phyloP scores from a whole-genome alignment of 1,140 invertebrate species.

The Aphaenogaster floridana region DNA sequence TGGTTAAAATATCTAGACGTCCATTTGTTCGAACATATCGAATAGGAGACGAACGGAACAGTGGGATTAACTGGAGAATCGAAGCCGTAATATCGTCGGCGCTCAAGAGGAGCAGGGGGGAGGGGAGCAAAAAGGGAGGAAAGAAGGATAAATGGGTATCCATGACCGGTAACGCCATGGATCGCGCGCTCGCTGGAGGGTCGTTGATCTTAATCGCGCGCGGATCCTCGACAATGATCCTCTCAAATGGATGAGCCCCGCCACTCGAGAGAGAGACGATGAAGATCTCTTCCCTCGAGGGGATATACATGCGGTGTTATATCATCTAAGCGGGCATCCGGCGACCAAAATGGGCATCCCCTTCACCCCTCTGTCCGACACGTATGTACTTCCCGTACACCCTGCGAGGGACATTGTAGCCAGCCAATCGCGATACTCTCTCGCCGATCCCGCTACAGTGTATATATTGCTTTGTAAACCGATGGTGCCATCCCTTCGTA shows the following conservation, averaged over 20 bases:
- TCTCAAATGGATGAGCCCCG: slow-evolving; percentile 83
- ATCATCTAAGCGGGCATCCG: slow-evolving; percentile 26
- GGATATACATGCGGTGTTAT: slow-evolving; percentile 78
- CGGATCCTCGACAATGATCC: slow-evolving; percentile 82
- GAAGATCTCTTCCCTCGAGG: slow-evolving; percentile 79
- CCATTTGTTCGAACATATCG: neutral
- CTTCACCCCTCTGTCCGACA: slow-evolving; percentile 34
- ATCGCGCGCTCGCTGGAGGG: slow-evolving; percentile 72
- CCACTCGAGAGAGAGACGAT: slow-evolving; percentile 78
- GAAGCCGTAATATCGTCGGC: neutral
- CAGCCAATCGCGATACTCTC: slow-evolving; percentile 57
- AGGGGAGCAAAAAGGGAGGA: slow-evolving; percentile 33
- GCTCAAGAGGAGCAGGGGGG: slow-evolving; percentile 11
- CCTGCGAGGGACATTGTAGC: slow-evolving; percentile 41
- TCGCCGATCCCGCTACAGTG: slow-evolving; percentile 47
- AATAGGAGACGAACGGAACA: neutral
- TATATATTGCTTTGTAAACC: slow-evolving; percentile 64
- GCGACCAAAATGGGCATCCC: slow-evolving; percentile 59
- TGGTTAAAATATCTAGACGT: neutral
- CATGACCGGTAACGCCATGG: slow-evolving; percentile 52
- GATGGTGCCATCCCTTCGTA: slow-evolving; percentile 12
- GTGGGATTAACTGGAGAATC: neutral
- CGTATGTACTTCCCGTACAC: slow-evolving; percentile 71
- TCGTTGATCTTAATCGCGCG: slow-evolving; percentile 83
- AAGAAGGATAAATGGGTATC: slow-evolving; percentile 75